Evolutionary conservation across 2,113 vertebrate genomes (phyloP), one percentile per base, ranked within the genome.

Genomic region (Colossoma macropomum): DNA sequence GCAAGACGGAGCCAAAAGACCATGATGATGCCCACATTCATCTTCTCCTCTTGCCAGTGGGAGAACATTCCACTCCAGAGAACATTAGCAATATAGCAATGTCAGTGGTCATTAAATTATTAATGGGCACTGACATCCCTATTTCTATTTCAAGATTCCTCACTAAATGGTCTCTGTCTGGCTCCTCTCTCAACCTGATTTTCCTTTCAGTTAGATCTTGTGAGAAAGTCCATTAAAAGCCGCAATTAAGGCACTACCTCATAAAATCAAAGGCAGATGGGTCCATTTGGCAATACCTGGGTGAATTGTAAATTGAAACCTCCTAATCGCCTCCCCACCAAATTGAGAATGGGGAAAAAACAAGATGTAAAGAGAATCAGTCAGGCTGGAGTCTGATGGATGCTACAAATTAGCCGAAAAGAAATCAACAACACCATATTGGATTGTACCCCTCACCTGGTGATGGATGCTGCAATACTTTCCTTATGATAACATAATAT

Each of bases 141-240:
- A 60, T 84, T 60, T 89, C 66, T 86, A 87, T 90, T 89, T 87
- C 54, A 30, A 68, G 85, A 81, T 68, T 48, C 75, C 23, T 76
- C 74, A 38, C 65, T 86, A 83, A 86, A 85, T 79, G 84, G 50
- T 9, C 80, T 70, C 68, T 10, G 28, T 87, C 73, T 84, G 82
- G 63, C 41, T 76, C 38, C 45, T 76, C 52, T 34, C 77, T 81
- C 6, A 45, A 25, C 28, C 30, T 52, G 50, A 34, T 48, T 75
- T 83, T 80, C 80, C 81, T 70, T 83, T 83, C 84, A 85, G 89
- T 89, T 86, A 71, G 59, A 73, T 88, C 81, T 74, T 79, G 85
- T 82, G 89, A 88, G 83, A 87, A 84, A 88, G 89, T 89, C 80
- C 75, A 91, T 90, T 88, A 90, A 87, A 83, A 81, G 62, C 45